These are phyloP conservation scores for Schizotus pectinicornis DNA, from an alignment of 2,888 invertebrate genomes.

Conservation along the genomic window DNA sequence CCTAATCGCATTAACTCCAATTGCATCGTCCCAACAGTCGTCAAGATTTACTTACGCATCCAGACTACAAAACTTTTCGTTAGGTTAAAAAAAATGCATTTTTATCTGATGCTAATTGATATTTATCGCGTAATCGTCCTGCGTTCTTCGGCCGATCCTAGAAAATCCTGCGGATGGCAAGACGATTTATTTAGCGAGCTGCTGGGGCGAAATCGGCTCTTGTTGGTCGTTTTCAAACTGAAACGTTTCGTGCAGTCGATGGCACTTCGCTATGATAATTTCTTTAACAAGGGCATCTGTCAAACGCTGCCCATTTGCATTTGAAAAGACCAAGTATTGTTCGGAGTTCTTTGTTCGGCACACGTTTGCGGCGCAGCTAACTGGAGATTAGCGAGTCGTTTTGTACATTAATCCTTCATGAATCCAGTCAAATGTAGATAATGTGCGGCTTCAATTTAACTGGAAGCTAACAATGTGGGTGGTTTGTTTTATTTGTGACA, in stretches of 20 bases:
- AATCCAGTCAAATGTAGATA: slow-evolving; percentile 23
- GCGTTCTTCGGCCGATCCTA: no score
- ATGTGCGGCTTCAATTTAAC: slow-evolving; percentile 15
- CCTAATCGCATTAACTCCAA: no score
- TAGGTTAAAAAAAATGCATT: no score
- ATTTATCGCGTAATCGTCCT: no score
- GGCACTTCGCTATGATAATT: slow-evolving; percentile 16
- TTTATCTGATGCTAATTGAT: no score
- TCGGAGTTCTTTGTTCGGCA: slow-evolving; percentile 23
- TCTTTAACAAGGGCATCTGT: slow-evolving; percentile 29
- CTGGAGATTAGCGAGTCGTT: slow-evolving; percentile 29
- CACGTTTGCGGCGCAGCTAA: slow-evolving; percentile 26
- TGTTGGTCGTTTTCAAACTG: no score
- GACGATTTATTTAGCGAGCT: no score
- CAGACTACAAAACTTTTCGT: no score
- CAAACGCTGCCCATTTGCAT: slow-evolving; percentile 29
- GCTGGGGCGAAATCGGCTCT: no score
- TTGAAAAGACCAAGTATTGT: slow-evolving; percentile 30
- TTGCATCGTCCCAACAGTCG: no score
- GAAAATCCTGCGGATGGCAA: no score
- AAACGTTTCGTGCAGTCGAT: neutral
- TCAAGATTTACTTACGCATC: no score
- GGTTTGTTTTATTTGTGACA: slow-evolving; percentile 3
- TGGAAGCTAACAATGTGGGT: slow-evolving; percentile 9
- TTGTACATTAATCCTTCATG: slow-evolving; percentile 26